phyloP scores from a whole-genome alignment of 2,888 invertebrate species.

The Tillus elongatus region DNA sequence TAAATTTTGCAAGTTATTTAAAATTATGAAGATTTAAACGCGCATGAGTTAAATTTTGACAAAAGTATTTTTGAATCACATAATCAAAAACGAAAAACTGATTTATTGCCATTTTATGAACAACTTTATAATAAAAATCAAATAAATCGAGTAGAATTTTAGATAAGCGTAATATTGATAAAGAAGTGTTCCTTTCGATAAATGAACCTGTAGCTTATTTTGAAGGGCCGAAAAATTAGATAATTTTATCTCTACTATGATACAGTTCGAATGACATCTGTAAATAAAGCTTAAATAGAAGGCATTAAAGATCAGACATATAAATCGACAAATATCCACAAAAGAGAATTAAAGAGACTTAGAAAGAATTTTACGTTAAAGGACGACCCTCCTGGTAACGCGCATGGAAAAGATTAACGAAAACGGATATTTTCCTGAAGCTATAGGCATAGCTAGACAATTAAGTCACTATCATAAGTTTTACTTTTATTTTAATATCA shows the following conservation, averaged over 20 bases:
- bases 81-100: constrained; percentile 19
- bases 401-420: constrained; percentile 16
- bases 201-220: constrained; percentile 13
- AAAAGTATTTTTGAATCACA: no score
- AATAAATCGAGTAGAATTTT: constrained; percentile 10
- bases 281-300: constrained; percentile 14
- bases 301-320: constrained; percentile 13
- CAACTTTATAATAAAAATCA: no score
- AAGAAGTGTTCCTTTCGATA: constrained; percentile 5
- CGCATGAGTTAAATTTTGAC: constrained; percentile 18
- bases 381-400: constrained; percentile 12
- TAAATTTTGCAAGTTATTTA: constrained; percentile 10
- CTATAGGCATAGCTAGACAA: no score
- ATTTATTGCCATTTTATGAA: no score
- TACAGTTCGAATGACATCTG: constrained; percentile 14
- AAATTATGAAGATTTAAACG: constrained; percentile 17
- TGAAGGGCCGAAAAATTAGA: constrained; percentile 11
- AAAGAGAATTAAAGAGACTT: no score
- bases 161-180: constrained; percentile 10
- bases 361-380: constrained; percentile 18
- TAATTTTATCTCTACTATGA: constrained; percentile 12
- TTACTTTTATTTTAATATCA: no score
- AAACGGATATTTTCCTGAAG: no score
- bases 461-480: no score
- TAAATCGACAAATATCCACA: constrained; percentile 13